Evolutionary conservation across 2,113 vertebrate species (phyloP), one percentile per base, ranked within the genome.

Genomic region (Tragulus kanchil): DNA sequence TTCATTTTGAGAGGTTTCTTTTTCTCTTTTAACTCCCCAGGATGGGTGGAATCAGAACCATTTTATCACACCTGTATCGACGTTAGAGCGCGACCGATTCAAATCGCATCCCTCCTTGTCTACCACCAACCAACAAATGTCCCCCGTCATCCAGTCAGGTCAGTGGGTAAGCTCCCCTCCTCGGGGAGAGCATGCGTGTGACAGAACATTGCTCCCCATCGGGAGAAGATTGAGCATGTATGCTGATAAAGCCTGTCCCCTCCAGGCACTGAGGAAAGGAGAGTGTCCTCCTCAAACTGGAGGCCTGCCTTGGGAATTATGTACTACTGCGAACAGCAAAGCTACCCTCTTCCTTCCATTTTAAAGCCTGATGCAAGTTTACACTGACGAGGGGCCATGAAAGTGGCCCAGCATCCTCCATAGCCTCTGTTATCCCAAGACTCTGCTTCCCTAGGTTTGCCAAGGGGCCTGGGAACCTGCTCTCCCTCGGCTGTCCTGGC

Each of bases 21-120:
- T 93, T 92, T 96, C 94, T 97, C 79, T 97, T 78, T 83, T 89
- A 96, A 62, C 94, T 96, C 42, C 67, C 50, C 97, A 99, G 99
- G 99, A 99, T 58, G 99, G 99, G 93, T 99, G 99, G 99, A 99
- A 99, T 99, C 99, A 99, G 98, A 99, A 99, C 99, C 99, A 99
- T 98, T 99, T 99, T 98, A 99, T 99, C 98, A 99, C 99, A 31
- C 99, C 99, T 4, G 99, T 99, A 69, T 99, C 99, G 13, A 99
- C 99, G 8, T 98, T 99, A 65, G 99, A 99, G 97, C 98, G 99
- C 85, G 99, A 99, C 90, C 97, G 99, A 97, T 99, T 99, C 99
- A 99, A 99, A 96, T 99, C 99, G 25, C 99, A 99, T 97, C 99
- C 99, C 85, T 99, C 99, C 10, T 98, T 99, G 96, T 99, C 99